phyloP scores from a whole-genome alignment of 2,797 vertebrate genomes.

The Anabas testudineus region DNA sequence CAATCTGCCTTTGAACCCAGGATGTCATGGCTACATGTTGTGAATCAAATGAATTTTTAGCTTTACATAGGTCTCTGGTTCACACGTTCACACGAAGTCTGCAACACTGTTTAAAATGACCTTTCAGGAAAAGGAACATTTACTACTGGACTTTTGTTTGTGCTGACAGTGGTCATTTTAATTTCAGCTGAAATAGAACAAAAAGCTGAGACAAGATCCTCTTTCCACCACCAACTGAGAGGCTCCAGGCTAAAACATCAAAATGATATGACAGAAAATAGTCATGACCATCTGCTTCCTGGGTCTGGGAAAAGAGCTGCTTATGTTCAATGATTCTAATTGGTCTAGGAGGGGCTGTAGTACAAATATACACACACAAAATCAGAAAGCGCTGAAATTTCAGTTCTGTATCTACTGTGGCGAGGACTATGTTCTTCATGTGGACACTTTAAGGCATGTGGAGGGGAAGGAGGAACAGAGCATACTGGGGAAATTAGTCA shows the following conservation, averaged over 20 bases:
- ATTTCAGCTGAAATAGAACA: conserved; percentile 30
- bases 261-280: conserved; percentile 46
- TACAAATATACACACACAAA: conserved; percentile 4
- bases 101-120: conserved; percentile 2
- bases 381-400: conserved; percentile 15
- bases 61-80: not conserved
- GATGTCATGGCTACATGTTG: not conserved
- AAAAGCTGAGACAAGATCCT: conserved; percentile 19
- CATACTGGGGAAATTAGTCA: conserved; percentile 43
- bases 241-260: conserved; percentile 44
- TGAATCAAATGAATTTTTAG: not conserved
- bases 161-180: conserved; percentile 18
- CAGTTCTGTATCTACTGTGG: not conserved
- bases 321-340: conserved; percentile 50
- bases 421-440: conserved; percentile 3
- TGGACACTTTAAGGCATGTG: not conserved
- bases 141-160: conserved; percentile 1
- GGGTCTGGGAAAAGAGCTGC: conserved; percentile 32
- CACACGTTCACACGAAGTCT: not conserved
- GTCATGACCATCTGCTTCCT: conserved; percentile 48
- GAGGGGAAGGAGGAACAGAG: not conserved
- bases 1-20: conserved; percentile 9
- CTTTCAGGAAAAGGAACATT: conserved; percentile 27
- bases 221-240: conserved; percentile 14
- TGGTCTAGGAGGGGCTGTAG: conserved; percentile 32